Evolutionary conservation across 2,888 invertebrate genomes (phyloP).

Genomic region (Drosophila conformis): DNA sequence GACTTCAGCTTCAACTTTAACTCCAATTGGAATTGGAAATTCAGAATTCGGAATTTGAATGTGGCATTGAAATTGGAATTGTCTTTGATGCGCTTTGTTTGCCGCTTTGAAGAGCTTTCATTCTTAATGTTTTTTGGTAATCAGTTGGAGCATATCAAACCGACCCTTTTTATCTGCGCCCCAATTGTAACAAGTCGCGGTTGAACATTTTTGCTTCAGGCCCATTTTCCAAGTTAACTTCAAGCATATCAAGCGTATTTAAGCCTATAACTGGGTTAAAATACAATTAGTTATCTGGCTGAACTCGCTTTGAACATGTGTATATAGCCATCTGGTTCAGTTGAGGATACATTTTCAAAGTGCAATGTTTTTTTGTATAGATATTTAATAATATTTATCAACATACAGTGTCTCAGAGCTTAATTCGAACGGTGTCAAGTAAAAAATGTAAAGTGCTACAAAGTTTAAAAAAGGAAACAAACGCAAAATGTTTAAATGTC

Average conservation of each 20-base stretch:
- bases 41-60: not conserved
- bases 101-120: slow-evolving; percentile 5
- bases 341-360: not conserved
- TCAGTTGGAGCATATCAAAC: slow-evolving; percentile 13
- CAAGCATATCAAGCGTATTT: not conserved
- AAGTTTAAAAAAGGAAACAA: too few relatives aligned
- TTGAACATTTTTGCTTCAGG: not conserved
- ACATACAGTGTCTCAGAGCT: not conserved
- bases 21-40: slow-evolving; percentile 28
- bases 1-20: slow-evolving; percentile 41
- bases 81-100: slow-evolving; percentile 41
- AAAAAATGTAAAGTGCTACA: too few relatives aligned
- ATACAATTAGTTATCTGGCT: not conserved
- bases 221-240: not conserved
- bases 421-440: too few relatives aligned
- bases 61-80: slow-evolving; percentile 20
- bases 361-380: not conserved
- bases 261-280: not conserved
- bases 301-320: not conserved
- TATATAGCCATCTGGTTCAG: not conserved
- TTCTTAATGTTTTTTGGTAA: slow-evolving; percentile 19
- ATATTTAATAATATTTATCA: not conserved
- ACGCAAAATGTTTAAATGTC: too few relatives aligned
- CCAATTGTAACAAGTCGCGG: slow-evolving; percentile 2
- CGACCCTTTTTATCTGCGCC: slow-evolving; percentile 11